These are phyloP conservation scores for Monarcha castaneiventris DNA, from an alignment of 2,113 vertebrate genomes.

Conservation along the genomic window DNA sequence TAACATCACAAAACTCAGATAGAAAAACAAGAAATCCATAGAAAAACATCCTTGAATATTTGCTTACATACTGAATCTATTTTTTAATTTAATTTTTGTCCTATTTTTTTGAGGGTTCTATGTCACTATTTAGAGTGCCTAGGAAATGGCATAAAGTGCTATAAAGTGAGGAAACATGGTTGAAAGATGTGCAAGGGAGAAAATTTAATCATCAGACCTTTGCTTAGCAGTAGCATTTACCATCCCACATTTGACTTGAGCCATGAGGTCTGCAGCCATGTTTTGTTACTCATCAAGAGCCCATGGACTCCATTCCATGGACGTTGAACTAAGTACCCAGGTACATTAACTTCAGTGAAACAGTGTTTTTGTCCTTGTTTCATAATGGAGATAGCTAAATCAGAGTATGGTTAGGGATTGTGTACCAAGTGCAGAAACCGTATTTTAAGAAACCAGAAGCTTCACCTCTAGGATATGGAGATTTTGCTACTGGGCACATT, in stretches of 20 bases:
- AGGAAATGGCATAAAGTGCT: neutral
- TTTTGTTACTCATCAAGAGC: neutral
- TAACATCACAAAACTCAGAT: neutral
- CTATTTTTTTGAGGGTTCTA: neutral
- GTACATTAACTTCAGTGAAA: neutral
- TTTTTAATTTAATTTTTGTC: neutral
- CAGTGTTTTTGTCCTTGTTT: neutral
- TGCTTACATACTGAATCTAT: neutral
- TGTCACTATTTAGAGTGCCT: neutral
- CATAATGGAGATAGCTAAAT: neutral
- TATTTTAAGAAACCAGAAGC: neutral
- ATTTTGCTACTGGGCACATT: neutral
- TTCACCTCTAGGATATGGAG: neutral
- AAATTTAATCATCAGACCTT: neutral
- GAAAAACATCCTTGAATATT: neutral
- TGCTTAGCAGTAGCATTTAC: accelerated
- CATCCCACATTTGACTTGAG: neutral
- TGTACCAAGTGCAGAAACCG: neutral
- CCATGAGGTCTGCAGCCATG: neutral
- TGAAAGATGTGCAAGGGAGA: neutral
- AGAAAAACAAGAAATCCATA: neutral
- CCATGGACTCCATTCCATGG: neutral
- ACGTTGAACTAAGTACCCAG: neutral
- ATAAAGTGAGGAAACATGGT: neutral
- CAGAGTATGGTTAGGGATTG: neutral